These are phyloP conservation scores for Symphodus melops DNA, from an alignment of 2,113 vertebrate genomes.

Conservation along the genomic window DNA sequence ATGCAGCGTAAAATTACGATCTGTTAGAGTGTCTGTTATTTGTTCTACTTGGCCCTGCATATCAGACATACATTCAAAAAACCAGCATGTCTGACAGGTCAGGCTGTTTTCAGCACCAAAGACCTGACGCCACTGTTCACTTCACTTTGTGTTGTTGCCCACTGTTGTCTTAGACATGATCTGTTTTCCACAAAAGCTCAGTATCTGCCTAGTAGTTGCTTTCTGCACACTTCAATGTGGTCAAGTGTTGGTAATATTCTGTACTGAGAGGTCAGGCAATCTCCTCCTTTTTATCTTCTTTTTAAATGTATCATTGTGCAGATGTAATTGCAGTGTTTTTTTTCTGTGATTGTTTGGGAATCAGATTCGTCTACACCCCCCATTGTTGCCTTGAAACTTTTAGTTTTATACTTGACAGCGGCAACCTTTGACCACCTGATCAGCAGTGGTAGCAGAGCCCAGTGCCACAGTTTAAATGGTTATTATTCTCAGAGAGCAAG, in stretches of 20 bases:
- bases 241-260: background rate
- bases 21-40: slow-evolving; percentile 38
- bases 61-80: slow-evolving; percentile 40
- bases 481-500: slow-evolving; percentile 76
- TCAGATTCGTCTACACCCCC: slow-evolving; percentile 26
- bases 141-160: slow-evolving; percentile 11
- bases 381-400: slow-evolving; percentile 2
- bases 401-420: slow-evolving; percentile 31
- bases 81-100: slow-evolving; percentile 26
- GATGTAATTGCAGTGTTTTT: slow-evolving; percentile 18
- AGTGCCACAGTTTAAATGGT: slow-evolving; percentile 67
- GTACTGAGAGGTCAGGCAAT: background rate
- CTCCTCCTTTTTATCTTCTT: background rate
- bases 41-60: slow-evolving; percentile 30
- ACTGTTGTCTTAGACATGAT: slow-evolving; percentile 7
- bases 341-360: slow-evolving; percentile 14
- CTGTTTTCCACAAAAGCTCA: slow-evolving; percentile 4
- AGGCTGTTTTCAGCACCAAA: slow-evolving; percentile 24
- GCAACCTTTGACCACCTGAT: slow-evolving; percentile 62
- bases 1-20: slow-evolving; percentile 28
- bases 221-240: slow-evolving; percentile 8
- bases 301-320: background rate
- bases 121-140: slow-evolving; percentile 43
- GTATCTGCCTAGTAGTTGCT: background rate
- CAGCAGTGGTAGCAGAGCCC: slow-evolving; percentile 36